phyloP scores from a whole-genome alignment of 2,888 invertebrate genomes.

The Yponomeuta malinellus region DNA sequence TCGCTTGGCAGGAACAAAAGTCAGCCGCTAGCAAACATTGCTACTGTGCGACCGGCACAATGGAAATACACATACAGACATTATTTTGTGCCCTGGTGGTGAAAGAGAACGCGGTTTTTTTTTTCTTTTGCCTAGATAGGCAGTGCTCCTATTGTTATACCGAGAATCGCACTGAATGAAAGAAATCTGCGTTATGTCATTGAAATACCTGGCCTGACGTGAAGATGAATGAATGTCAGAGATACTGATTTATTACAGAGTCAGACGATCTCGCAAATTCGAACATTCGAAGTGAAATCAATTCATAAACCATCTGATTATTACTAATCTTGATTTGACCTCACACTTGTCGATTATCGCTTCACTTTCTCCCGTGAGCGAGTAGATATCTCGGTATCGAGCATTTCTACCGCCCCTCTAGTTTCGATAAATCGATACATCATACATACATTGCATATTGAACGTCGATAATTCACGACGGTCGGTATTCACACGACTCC shows the following conservation, averaged over 20 bases:
- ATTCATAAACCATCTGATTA: neutral
- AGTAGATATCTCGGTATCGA: slow-evolving; percentile 25
- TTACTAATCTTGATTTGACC: slow-evolving; percentile 23
- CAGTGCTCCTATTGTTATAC: slow-evolving; percentile 6
- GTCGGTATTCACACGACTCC: slow-evolving; percentile 7
- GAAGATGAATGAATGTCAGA: neutral
- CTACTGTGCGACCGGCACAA: slow-evolving; percentile 6
- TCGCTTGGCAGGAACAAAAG: slow-evolving; percentile 6
- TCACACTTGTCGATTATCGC: slow-evolving; percentile 35
- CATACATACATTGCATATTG: slow-evolving; percentile 12
- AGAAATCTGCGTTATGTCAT: slow-evolving; percentile 4
- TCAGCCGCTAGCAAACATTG: neutral
- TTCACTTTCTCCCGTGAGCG: slow-evolving; percentile 40
- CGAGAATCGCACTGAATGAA: neutral
- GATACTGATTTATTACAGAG: neutral
- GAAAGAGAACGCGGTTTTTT: neutral
- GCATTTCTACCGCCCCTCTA: slow-evolving; percentile 31
- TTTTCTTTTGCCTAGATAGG: neutral
- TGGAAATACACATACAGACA: slow-evolving; percentile 6
- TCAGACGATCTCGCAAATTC: neutral
- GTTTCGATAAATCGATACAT: slow-evolving; percentile 21
- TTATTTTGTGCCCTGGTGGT: neutral
- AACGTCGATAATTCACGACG: slow-evolving; percentile 12
- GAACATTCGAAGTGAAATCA: neutral
- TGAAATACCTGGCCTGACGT: neutral